Base-by-base conservation (phyloP, 2,888 invertebrate species). In the Acleris sparsana region DNA sequence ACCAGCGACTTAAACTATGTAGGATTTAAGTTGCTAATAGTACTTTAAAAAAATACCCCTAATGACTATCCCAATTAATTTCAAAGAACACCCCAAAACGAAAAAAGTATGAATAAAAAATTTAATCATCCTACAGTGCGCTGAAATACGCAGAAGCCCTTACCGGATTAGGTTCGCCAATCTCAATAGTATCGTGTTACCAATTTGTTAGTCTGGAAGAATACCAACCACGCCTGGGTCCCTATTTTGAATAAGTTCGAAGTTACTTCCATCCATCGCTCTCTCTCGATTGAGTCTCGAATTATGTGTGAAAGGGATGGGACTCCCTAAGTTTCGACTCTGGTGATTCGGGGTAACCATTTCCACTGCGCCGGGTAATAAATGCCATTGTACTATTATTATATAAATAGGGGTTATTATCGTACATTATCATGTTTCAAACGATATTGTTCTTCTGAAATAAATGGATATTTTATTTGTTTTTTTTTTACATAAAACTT, bases 121-220 rank as follows among this genome's bases (percentile, higher is more conserved):
- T 13, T 16, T 6, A 46, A 44, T 44, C 44, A 44, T n/a, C 2
- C n/a, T 44, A n/a, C 4, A 9, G 9, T 33, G 33, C 33, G 33
- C 2, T 33, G 16, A 46, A 46, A 46, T 46, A 46, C n/a, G 17
- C 46, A n/a, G 39, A 39, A 39, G 6, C 17, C 46, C 46, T 46
- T 17, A 46, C 7, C 46, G n/a, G 13, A 43, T 55, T 29, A 20
- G n/a, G 49, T 49, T 51, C 29, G n/a, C 44, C 20, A 52, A 33
- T 53, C 57, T 63, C 57, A 63, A 52, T 46, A 58, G 57, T 57
- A 63, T 63, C 57, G n/a, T 13, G 52, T 63, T 46, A n/a, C 63
- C 63, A 58, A 63, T 63, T 57, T 57, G 51, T 63, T 43, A 44
- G 57, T 57, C 25, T 63, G 44, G 44, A 16, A 17, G 16, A 57